phyloP scores from a whole-genome alignment of 2,888 invertebrate species.

The Unio delphinus region DNA sequence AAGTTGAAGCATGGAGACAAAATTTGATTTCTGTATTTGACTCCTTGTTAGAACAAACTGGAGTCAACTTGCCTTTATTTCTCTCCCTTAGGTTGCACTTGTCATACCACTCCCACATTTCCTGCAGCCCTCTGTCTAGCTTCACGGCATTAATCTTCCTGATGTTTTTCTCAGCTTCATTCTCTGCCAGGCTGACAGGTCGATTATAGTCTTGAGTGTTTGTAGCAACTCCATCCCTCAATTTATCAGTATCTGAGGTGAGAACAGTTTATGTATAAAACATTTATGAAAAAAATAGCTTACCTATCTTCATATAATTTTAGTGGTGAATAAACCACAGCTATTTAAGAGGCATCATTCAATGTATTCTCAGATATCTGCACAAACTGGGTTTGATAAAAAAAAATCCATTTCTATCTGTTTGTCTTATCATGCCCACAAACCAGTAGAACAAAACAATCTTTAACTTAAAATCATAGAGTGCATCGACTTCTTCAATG shows the following conservation, averaged over 20 bases:
- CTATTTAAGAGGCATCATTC: no score
- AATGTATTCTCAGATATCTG: no score
- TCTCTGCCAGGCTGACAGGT: constrained; percentile 40
- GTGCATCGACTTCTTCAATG: no score
- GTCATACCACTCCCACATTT: constrained; percentile 69
- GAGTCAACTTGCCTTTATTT: constrained; percentile 57
- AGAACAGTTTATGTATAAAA: no score
- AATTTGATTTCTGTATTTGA: neutral
- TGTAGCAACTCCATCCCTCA: constrained; percentile 65
- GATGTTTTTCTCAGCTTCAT: constrained; percentile 11
- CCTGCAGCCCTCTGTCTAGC: constrained; percentile 59
- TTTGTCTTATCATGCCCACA: no score
- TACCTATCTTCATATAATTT: no score
- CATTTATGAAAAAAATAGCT: no score
- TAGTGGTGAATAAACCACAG: no score
- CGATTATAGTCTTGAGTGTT: constrained; percentile 51
- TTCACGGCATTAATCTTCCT: constrained; percentile 53
- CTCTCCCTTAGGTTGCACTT: constrained; percentile 65
- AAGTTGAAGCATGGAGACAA: neutral
- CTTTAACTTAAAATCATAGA: no score
- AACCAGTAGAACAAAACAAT: no score
- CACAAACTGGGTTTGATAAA: no score
- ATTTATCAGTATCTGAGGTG: constrained; percentile 5
- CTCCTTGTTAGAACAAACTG: neutral
- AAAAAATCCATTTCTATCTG: no score